phyloP scores from a whole-genome alignment of 2,797 vertebrate species.

The Malurus leucopterus region DNA sequence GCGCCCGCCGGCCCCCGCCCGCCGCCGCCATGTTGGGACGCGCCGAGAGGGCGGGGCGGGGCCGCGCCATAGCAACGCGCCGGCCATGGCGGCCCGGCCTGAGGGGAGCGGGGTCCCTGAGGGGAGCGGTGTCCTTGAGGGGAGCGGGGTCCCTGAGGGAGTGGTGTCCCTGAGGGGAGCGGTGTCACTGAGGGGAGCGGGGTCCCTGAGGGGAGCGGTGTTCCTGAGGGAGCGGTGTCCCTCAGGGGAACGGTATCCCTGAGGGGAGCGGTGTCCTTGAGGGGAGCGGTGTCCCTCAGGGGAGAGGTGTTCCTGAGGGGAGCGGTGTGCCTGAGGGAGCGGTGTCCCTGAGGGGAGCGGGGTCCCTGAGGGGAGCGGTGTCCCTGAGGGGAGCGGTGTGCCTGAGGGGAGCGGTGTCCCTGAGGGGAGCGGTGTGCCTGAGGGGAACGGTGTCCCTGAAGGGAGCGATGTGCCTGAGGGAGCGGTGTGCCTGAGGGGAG shows the following conservation, averaged over 20 bases:
- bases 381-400: no score
- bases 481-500: no score
- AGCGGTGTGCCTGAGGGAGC: no score
- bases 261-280: background rate
- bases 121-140: fast-evolving
- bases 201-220: no score
- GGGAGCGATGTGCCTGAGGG: no score
- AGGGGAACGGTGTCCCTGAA: no score
- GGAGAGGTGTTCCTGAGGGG: background rate
- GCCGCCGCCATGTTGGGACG: constrained; percentile 28
- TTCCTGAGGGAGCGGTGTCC: background rate
- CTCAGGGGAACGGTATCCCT: background rate
- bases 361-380: no score
- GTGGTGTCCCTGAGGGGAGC: background rate
- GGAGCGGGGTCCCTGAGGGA: no score
- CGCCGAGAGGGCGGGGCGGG: constrained; percentile 7
- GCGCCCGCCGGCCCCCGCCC: background rate
- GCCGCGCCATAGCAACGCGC: constrained; percentile 12
- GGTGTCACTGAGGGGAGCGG: no score
- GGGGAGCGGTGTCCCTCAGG: background rate
- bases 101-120: background rate
- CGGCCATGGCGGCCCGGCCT: background rate
- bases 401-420: no score
- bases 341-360: no score
- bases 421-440: no score